Evolutionary conservation across 2,113 vertebrate genomes (phyloP).

Genomic region (Cichladusa arquata): DNA sequence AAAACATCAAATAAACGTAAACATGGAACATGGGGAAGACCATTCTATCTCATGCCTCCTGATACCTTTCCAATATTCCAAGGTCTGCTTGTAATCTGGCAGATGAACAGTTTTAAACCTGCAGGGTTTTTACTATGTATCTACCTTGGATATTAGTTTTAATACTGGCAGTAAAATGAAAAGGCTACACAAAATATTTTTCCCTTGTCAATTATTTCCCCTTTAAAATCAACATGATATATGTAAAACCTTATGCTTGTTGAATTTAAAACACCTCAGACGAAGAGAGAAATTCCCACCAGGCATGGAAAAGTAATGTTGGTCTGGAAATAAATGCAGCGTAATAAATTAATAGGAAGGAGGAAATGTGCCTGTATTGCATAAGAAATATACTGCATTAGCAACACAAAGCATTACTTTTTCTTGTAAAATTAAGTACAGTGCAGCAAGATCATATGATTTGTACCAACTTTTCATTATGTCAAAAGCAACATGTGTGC

Average conservation of each 20-base stretch:
- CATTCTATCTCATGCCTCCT: neutral
- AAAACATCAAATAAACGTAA: neutral
- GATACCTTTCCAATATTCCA: neutral
- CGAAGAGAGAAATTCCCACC: neutral
- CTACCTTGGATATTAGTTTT: neutral
- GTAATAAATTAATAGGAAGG: constrained; percentile 40
- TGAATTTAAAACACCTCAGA: constrained; percentile 47
- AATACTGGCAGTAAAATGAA: neutral
- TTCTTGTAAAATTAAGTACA: neutral
- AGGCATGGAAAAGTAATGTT: neutral
- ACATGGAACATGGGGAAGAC: neutral
- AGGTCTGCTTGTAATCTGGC: neutral
- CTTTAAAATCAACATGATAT: constrained; percentile 1
- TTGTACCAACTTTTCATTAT: neutral
- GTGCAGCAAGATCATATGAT: neutral
- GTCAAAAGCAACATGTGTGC: neutral
- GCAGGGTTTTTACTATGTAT: neutral
- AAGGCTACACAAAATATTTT: neutral
- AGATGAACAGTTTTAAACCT: neutral
- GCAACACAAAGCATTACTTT: neutral
- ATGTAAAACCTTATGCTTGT: neutral
- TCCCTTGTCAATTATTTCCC: constrained; percentile 3
- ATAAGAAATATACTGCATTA: neutral
- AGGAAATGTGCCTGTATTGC: neutral
- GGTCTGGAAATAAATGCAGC: constrained; percentile 19